Conservation (phyloP, 2,113 vertebrate genomes). For the Aythya baeri region DNA sequence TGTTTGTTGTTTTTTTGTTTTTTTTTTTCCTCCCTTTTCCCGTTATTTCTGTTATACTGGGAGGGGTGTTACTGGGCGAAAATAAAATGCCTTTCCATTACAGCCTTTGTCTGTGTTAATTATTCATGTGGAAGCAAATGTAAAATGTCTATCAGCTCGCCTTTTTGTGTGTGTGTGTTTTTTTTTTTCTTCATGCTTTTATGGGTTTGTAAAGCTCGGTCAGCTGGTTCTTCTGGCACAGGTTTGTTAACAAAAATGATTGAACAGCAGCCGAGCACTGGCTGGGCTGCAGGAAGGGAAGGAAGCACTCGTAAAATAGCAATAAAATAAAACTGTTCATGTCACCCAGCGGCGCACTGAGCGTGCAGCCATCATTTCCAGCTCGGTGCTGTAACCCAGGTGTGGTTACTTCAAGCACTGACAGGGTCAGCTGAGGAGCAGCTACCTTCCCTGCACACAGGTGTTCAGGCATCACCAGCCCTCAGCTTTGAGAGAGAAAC, state of each 20-base stretch:
- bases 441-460: background rate
- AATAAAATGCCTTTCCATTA: conserved; percentile 75
- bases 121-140: background rate
- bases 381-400: background rate
- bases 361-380: background rate
- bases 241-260: background rate
- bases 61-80: conserved; percentile 21
- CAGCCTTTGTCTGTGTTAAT: conserved; percentile 36
- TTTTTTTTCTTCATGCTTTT: background rate
- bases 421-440: rapidly evolving
- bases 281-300: conserved; percentile 2
- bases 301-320: conserved; percentile 25
- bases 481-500: background rate
- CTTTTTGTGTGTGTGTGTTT: background rate
- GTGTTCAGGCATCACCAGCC: background rate
- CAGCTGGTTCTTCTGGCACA: background rate
- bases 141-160: background rate
- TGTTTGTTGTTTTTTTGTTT: no score
- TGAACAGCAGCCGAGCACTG: background rate
- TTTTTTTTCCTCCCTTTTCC: background rate
- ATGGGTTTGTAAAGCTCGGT: background rate
- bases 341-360: background rate
- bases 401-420: background rate
- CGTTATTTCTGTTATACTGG: conserved; percentile 30
- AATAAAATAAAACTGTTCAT: conserved; percentile 43